These are phyloP conservation scores for Bubalus kerabau DNA, from an alignment of 2,113 vertebrate genomes.

Conservation along the genomic window DNA sequence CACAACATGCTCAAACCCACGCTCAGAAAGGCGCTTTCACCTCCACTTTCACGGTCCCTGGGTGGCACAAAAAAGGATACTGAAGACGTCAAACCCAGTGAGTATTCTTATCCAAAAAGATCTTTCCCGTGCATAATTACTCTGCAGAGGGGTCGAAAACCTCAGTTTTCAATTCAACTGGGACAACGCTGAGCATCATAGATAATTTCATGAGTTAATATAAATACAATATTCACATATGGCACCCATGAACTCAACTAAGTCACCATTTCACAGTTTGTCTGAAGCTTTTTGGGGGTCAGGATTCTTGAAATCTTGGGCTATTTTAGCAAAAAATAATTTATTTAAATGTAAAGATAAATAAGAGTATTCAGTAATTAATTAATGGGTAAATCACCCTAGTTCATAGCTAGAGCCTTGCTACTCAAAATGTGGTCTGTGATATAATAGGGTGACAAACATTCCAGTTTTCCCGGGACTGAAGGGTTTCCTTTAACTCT, in stretches of 20 bases:
- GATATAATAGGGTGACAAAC: neutral
- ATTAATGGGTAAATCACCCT: slow-evolving; percentile 1
- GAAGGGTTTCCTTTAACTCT: neutral
- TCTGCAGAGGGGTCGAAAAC: neutral
- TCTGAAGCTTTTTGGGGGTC: neutral
- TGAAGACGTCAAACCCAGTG: neutral
- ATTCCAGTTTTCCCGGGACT: neutral
- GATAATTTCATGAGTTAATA: neutral
- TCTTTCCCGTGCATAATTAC: neutral
- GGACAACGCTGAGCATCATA: neutral
- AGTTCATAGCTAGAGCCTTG: neutral
- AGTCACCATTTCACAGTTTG: slow-evolving; percentile 1
- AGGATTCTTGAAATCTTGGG: slow-evolving; percentile 14
- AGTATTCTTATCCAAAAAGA: neutral
- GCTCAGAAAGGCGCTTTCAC: neutral
- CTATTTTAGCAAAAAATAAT: slow-evolving; percentile 14
- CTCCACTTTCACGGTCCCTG: neutral
- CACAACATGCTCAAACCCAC: neutral
- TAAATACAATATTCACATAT: neutral
- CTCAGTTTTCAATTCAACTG: neutral
- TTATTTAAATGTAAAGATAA: neutral
- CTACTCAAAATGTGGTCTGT: neutral
- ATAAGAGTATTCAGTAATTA: neutral
- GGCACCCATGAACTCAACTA: neutral
- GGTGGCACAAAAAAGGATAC: neutral